phyloP scores from a whole-genome alignment of 2,113 vertebrate genomes.

The Indicator maculatus region DNA sequence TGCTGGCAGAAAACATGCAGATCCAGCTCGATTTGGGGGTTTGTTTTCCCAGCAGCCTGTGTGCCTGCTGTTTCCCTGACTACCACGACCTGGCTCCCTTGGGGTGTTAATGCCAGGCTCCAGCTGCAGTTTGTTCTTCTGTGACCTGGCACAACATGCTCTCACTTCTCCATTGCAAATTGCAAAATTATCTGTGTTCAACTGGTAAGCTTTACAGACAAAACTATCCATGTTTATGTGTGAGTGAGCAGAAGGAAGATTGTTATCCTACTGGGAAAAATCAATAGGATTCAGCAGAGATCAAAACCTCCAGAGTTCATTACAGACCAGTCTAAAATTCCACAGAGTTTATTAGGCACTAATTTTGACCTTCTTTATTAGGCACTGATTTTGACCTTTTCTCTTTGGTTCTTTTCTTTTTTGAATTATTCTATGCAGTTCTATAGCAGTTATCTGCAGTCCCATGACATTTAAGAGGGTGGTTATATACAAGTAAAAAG shows the following conservation, averaged over 20 bases:
- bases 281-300: not conserved
- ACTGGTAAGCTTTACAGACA: not conserved
- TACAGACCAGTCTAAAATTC: not conserved
- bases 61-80: conserved; percentile 55
- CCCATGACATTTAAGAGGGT: not conserved
- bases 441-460: not conserved
- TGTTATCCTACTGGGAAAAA: not conserved
- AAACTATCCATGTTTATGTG: not conserved
- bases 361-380: not conserved
- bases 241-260: not conserved
- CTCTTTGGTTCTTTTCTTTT: not conserved
- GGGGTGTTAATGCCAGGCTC: not conserved
- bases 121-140: conserved; percentile 14
- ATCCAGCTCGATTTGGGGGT: not conserved
- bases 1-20: not conserved
- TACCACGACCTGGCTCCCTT: conserved; percentile 9
- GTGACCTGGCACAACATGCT: not conserved
- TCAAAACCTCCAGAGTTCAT: not conserved
- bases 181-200: not conserved
- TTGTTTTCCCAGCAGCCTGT: not conserved
- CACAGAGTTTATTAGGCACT: not conserved
- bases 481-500: not conserved
- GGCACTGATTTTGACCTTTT: not conserved
- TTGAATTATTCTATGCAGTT: not conserved
- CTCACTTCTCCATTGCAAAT: not conserved